Evolutionary conservation across 2,888 invertebrate species (phyloP), one percentile per base, ranked within the genome.

Genomic region (Noctua comes): DNA sequence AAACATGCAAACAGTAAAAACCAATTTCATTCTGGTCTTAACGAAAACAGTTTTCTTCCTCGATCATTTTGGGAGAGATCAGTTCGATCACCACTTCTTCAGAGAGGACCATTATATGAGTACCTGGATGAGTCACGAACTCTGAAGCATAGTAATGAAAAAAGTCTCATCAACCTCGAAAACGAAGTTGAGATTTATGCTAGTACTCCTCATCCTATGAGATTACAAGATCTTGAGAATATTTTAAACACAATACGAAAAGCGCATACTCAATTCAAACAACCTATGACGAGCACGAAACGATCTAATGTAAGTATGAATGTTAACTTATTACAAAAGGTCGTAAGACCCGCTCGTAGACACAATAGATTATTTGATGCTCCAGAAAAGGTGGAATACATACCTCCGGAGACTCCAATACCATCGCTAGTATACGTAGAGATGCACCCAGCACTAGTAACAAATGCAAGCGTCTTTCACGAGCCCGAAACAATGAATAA

Each of bases 31-130:
- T 88, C 93, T 2, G 88, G 94, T 57, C 91, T 94, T 68, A 92
- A 91, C 76, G 92, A 94, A 79, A 91, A 93, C 57, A 90, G 85
- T 74, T 92, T 91, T 83, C 84, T 91, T 3, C 93, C 95, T 21
- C 90, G 91, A 59, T 94, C 95, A 7, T 95, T 93, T 87, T 96
- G 96, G 96, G 96, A 96, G 76, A 92, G 96, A 86, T 95, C 93
- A 73, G 93, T 95, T 2, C 92, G 96, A 85, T 96, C 96, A 18
- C 95, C 95, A 4, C 81, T 93, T 7, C 27, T 11, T 75, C 76
- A 91, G 79, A 78, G 66, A 36, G n/a, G 36, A 68, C 31, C 18
- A 57, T 27, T 70, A 31, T 81, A 8, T 8, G 84, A 86, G 57
- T 82, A 88, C n/a, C 77, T 87, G 64, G 79, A 91, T 48, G 84